Conservation (phyloP, 2,888 invertebrate genomes). For the Ochlodes sylvanus region DNA sequence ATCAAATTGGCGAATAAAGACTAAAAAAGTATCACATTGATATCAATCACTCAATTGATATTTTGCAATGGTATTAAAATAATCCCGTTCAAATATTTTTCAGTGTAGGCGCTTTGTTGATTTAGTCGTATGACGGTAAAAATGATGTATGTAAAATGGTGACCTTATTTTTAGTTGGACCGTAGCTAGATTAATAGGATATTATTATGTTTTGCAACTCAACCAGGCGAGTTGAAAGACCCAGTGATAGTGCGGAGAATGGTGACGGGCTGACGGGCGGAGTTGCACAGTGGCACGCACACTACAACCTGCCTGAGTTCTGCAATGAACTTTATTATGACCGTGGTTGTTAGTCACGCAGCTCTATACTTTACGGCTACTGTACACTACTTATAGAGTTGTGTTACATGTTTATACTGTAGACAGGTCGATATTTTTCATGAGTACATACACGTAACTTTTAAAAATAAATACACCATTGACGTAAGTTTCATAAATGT, state of each 20-base stretch:
- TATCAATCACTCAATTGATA: too few relatives aligned
- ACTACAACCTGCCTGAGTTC: conserved; percentile 24
- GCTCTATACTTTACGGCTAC: neutral
- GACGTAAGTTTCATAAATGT: too few relatives aligned
- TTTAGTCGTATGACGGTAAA: conserved; percentile 8
- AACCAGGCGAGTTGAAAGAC: conserved; percentile 41
- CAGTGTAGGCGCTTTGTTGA: conserved; percentile 13
- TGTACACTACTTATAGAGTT: neutral
- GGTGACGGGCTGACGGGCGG: conserved; percentile 19
- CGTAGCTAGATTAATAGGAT: conserved; percentile 6
- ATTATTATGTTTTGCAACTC: conserved; percentile 28
- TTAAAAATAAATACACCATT: too few relatives aligned
- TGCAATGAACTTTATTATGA: conserved; percentile 34
- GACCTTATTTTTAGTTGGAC: conserved; percentile 27
- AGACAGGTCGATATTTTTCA: too few relatives aligned
- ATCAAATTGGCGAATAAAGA: too few relatives aligned
- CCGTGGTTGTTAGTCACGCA: conserved; percentile 26
- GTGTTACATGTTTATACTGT: too few relatives aligned
- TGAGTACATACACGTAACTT: too few relatives aligned
- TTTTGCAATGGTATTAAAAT: too few relatives aligned
- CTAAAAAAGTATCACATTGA: too few relatives aligned
- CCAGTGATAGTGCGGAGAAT: conserved; percentile 27
- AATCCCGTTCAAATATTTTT: neutral
- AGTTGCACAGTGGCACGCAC: conserved; percentile 27
- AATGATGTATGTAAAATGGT: conserved; percentile 24